Conservation (phyloP, 2,113 vertebrate genomes). For the Heterochromis multidens region DNA sequence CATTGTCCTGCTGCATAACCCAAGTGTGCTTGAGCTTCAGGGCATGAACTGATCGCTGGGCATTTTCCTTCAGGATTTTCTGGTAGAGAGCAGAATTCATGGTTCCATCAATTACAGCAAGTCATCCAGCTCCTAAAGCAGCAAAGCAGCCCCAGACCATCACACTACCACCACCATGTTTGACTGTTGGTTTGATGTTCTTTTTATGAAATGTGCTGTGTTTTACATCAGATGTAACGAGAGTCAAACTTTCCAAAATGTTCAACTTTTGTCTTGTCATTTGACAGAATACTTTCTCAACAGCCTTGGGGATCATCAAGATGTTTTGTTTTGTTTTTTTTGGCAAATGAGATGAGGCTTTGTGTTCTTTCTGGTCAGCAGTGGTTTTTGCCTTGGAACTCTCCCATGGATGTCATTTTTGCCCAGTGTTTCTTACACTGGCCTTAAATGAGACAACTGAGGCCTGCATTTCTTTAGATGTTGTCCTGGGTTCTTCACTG, state of each 20-base stretch:
- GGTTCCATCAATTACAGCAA: not conserved
- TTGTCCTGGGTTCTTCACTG: not conserved
- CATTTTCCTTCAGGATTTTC: not conserved
- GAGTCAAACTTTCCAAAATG: not conserved
- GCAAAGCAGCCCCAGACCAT: not conserved
- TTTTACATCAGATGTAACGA: not conserved
- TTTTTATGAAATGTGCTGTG: not conserved
- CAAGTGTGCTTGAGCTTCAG: not conserved
- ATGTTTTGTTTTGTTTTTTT: no score
- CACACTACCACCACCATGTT: not conserved
- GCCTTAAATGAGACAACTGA: no score
- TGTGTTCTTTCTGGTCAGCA: not conserved
- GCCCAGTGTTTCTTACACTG: no score
- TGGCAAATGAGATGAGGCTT: not conserved
- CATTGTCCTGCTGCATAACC: not conserved
- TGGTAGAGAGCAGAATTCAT: not conserved
- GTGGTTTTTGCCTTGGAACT: not conserved
- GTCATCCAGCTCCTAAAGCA: not conserved
- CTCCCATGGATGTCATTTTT: not conserved
- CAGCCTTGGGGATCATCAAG: not conserved
- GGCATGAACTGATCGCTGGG: not conserved
- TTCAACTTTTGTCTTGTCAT: not conserved
- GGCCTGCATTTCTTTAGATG: no score
- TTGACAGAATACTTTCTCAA: not conserved
- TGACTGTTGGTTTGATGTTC: not conserved